Base-by-base conservation (phyloP, 2,888 invertebrate genomes). In the Zhuqinia jingwanae region DNA sequence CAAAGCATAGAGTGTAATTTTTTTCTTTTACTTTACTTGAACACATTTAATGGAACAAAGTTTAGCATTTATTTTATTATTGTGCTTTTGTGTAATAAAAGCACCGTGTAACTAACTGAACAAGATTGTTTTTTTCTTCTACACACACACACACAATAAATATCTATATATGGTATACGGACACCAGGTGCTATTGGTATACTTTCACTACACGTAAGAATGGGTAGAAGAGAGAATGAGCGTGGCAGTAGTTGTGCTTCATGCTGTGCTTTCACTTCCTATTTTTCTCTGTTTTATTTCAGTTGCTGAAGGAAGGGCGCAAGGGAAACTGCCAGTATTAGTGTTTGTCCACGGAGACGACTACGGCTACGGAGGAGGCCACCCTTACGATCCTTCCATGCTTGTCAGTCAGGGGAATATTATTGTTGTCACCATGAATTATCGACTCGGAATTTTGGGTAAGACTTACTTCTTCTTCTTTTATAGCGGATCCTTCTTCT, bases 341-440 rank as follows among this genome's bases (percentile, higher is more conserved):
- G 95, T 97, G 75, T 96, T 95, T 93, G 95, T 97, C 90, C 97
- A 96, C 91, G 97, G 97, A 0, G 97, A 97, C 3, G 94, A 94
- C 85, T 95, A 94, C 92, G 94, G 94, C 92, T 98, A 97, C 96
- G 98, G 97, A 92, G 96, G 97, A 75, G 99, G 98, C 89, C 98
- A 98, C 93, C 96, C 97, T 8, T 98, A 98, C 93, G 98, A 99
- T 92, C 98, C 98, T 82, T 96, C 97, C 89, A 96, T 98, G 53
- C 94, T 99, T 89, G 96, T 99, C 68, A 96, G 97, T 92, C 97
- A 97, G 92, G 97, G 96, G 20, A 96, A 96, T 85, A 94, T 98
- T 91, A 97, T 99, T 82, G 98, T 98, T 89, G 97, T 99, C 91
- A 99, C 98, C 65, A 95, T 99, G 92, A 99, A 99, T 94, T 99